phyloP scores from a whole-genome alignment of 1,140 invertebrate genomes.

The Drosophila chauvacae region DNA sequence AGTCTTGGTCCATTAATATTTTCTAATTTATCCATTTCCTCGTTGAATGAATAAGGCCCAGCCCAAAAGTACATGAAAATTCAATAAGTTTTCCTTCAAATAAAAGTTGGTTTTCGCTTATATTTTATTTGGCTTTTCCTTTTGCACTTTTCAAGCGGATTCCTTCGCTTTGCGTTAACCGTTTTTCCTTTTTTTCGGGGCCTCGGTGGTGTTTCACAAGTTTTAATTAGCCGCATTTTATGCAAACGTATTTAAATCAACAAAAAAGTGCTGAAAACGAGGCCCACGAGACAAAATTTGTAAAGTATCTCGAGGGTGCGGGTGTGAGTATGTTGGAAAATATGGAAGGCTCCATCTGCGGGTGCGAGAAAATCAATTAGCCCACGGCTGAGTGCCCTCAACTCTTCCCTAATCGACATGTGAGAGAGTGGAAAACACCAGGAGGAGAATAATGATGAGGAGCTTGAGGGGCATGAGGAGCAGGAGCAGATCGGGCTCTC shows the following conservation, averaged over 20 bases:
- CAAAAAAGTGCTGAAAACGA: conserved; percentile 34
- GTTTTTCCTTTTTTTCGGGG: conserved; percentile 6
- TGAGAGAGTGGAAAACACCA: conserved; percentile 1
- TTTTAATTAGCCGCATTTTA: conserved; percentile 82
- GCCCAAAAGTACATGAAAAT: conserved; percentile 68
- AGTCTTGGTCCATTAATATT: conserved; percentile 18
- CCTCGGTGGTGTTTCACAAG: conserved; percentile 50
- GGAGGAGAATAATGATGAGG: not conserved
- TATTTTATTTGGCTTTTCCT: conserved; percentile 29
- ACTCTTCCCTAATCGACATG: conserved; percentile 42
- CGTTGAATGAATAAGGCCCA: conserved; percentile 5
- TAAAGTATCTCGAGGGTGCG: not conserved
- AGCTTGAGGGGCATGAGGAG: not conserved
- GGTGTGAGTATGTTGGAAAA: not conserved
- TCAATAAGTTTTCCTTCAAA: conserved; percentile 70
- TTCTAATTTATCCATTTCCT: conserved; percentile 7
- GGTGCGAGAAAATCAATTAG: conserved; percentile 76
- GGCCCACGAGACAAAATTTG: conserved; percentile 28
- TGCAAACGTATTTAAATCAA: conserved; percentile 73
- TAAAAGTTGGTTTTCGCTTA: conserved; percentile 48
- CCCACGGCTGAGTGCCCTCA: conserved; percentile 28
- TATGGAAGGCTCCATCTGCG: conserved; percentile 13
- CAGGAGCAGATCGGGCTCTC: not conserved
- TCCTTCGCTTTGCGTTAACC: conserved; percentile 26
- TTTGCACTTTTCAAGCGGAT: conserved; percentile 21